These are phyloP conservation scores for Xerus rutilus DNA, from an alignment of 2,797 vertebrate genomes.

Conservation along the genomic window DNA sequence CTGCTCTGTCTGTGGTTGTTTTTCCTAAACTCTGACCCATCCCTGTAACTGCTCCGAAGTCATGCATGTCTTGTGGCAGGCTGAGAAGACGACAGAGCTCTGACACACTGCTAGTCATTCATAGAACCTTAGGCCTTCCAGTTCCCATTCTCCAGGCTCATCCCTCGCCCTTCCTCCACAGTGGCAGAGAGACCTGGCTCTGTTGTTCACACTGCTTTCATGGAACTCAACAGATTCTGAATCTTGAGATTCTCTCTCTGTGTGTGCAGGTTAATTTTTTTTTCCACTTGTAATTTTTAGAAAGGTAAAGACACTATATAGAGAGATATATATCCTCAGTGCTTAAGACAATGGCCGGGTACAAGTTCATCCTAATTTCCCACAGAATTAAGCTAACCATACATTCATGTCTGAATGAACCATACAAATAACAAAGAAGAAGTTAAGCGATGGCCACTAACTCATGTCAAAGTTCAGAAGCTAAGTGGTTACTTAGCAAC, in stretches of 20 bases:
- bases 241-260: neutral
- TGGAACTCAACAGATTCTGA: neutral
- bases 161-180: neutral
- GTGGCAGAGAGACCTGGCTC: neutral
- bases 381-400: neutral
- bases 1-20: neutral
- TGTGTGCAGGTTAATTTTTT: neutral
- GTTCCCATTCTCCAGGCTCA: neutral
- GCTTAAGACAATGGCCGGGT: neutral
- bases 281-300: slow-evolving; percentile 29
- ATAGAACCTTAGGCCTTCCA: neutral
- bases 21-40: neutral
- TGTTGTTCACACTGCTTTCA: neutral
- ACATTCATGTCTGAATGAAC: neutral
- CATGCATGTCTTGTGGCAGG: neutral
- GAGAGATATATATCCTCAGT: neutral
- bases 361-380: neutral
- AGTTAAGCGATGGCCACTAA: neutral
- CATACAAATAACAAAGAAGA: neutral
- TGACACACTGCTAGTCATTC: neutral
- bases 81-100: neutral
- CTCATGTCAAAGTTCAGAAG: slow-evolving; percentile 48
- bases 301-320: neutral
- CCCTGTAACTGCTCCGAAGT: neutral
- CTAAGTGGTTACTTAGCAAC: slow-evolving; percentile 58